These are phyloP conservation scores for Acutogordius australiensis DNA, from an alignment of 2,888 invertebrate species.

Conservation along the genomic window DNA sequence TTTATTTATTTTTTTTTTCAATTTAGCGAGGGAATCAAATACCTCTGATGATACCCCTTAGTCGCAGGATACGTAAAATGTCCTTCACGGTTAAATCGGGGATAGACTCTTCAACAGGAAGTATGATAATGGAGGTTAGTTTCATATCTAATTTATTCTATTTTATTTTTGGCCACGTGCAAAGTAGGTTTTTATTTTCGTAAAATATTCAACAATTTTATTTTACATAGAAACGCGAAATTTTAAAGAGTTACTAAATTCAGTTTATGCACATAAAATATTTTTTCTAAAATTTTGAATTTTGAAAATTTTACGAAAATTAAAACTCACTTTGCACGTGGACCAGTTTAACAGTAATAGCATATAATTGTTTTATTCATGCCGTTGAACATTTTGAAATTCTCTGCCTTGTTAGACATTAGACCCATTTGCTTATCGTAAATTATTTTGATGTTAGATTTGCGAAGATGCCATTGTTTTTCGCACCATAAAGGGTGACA, in stretches of 20 bases:
- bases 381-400: background rate
- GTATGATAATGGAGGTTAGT: constrained; percentile 31
- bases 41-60: constrained; percentile 72
- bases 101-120: constrained; percentile 51
- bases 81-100: constrained; percentile 92
- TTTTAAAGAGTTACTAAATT: background rate
- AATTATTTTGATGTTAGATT: constrained; percentile 37
- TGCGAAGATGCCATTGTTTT: constrained; percentile 58
- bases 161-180: too few species aligned
- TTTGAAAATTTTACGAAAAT: too few species aligned
- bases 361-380: constrained; percentile 10
- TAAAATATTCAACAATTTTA: too few species aligned
- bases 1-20: background rate
- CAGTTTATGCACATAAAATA: background rate
- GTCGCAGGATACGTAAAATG: constrained; percentile 70
- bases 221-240: background rate
- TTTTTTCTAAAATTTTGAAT: constrained; percentile 1
- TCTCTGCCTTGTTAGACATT: constrained; percentile 4
- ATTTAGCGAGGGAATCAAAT: constrained; percentile 80
- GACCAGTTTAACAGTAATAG: too few species aligned
- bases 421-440: background rate
- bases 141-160: too few species aligned
- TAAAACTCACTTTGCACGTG: too few species aligned
- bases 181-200: too few species aligned
- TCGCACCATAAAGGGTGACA: constrained; percentile 29